Base-by-base conservation (phyloP, 2,888 invertebrate species). In the Dastarcus helophoroides region DNA sequence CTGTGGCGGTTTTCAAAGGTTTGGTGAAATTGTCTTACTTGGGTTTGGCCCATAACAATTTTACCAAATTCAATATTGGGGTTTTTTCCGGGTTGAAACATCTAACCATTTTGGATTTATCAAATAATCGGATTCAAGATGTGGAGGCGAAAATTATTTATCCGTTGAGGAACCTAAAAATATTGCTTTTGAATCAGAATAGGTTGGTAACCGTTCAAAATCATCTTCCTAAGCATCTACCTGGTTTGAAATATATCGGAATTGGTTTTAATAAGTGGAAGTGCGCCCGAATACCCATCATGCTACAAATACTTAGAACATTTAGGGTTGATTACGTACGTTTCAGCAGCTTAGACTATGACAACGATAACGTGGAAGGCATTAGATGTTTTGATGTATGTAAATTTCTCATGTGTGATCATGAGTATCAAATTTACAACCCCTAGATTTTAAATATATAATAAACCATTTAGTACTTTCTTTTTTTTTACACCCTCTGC, bases 191-290 rank as follows among this genome's bases (percentile, higher is more conserved):
- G 3, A 26, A 15, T 19, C 24, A 29, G 2, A 37, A 37, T 13
- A 26, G 29, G 14, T 31, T 37, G 8, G 26, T 21, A 1, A 14
- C 23, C 2, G 19, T 37, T 12, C 19, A 19, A 19, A 19, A 19
- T n/a, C 22, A 34, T 1, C 12, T 37, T 7, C 2, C 26, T 1
- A 3, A 22, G 4, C 30, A 25, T 8, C 8, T 28, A 3, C 27
- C 8, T 3, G 9, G 8, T 7, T 9, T 37, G 14, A 14, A 10
- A 3, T 10, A 15, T 2, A 31, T 37, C 6, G 17, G 28, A 10
- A 27, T 37, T 10, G 32, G 32, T 23, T 27, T 28, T 14, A 37
- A 37, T 11, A 19, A 23, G 4, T 25, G 26, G 26, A 25, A 25
- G n/a, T 25, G 26, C 13, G 13, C 10, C 10, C 3, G 4, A 11